Evolutionary conservation across 2,888 invertebrate species (phyloP).

Genomic region (Andrena chrysosceles): DNA sequence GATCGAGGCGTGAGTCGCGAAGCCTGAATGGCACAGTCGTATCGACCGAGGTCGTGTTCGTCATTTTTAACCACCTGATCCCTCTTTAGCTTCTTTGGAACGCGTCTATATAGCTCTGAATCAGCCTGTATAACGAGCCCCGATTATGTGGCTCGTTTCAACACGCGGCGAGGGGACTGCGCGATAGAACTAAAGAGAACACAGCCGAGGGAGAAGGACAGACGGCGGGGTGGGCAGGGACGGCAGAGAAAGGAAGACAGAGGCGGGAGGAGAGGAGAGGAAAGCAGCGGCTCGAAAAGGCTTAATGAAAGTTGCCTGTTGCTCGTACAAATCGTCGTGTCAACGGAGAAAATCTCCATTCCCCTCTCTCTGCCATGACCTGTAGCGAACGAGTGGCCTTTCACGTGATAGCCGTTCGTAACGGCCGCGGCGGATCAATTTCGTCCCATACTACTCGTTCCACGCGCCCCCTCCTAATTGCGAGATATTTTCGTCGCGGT

Average conservation of each 20-base stretch:
- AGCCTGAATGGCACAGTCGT: no score
- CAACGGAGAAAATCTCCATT: conserved; percentile 70
- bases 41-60: neutral
- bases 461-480: conserved; percentile 45
- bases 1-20: neutral
- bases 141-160: conserved; percentile 59
- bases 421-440: conserved; percentile 63
- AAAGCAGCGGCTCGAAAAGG: conserved; percentile 71
- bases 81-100: neutral
- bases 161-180: conserved; percentile 57
- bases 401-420: conserved; percentile 51
- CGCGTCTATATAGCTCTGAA: conserved; percentile 2
- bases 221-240: neutral
- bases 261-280: neutral
- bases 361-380: conserved; percentile 35
- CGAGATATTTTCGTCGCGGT: conserved; percentile 37
- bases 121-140: conserved; percentile 24
- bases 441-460: conserved; percentile 54
- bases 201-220: conserved; percentile 23
- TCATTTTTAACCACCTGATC: neutral
- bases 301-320: conserved; percentile 81
- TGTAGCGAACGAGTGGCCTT: conserved; percentile 45
- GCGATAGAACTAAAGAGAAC: conserved; percentile 38
- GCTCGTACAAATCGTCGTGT: conserved; percentile 75
- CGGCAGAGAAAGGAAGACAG: neutral